A percentile compares a stretch with the other conserved stretches of the same genome.
Evolutionary conservation across 2,797 vertebrate genomes (phyloP).

Genomic region (Falco biarmicus): DNA sequence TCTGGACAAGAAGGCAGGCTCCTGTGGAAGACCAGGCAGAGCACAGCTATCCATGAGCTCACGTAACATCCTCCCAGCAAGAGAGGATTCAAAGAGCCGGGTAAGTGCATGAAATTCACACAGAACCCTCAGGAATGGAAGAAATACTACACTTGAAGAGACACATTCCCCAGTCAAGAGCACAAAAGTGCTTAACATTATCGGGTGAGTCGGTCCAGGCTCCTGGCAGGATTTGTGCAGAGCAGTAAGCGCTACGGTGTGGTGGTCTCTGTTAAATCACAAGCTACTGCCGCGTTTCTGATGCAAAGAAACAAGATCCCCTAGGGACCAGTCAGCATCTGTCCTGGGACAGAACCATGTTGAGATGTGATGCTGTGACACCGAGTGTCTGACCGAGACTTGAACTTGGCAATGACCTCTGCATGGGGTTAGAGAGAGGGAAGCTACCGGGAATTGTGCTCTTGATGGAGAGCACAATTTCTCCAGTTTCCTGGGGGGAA

Average conservation of each 20-base stretch:
- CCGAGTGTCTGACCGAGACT: accelerated
- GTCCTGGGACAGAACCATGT: not conserved
- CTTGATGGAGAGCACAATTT: not conserved
- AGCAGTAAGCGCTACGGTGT: not conserved
- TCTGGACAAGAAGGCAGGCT: not conserved
- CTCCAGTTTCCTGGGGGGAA: not conserved
- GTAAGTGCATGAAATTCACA: slow-evolving; percentile 18
- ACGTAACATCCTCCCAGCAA: not conserved
- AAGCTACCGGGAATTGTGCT: not conserved
- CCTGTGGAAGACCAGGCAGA: not conserved
- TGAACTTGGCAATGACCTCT: not conserved
- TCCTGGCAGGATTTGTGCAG: not conserved
- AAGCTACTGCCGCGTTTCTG: not conserved
- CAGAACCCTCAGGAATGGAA: not conserved
- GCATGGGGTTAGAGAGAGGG: not conserved
- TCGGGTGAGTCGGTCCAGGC: not conserved
- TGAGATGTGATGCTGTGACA: not conserved
- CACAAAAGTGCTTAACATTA: slow-evolving; percentile 17
- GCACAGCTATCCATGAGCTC: not conserved
- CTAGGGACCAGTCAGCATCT: not conserved
- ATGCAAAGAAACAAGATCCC: not conserved
- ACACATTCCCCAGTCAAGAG: not conserved
- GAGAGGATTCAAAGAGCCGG: slow-evolving; percentile 14
- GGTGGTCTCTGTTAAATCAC: not conserved
- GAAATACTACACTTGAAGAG: not conserved